phyloP scores from a whole-genome alignment of 92 coral and sea anemone genomes.

The Diadumene lineata region DNA sequence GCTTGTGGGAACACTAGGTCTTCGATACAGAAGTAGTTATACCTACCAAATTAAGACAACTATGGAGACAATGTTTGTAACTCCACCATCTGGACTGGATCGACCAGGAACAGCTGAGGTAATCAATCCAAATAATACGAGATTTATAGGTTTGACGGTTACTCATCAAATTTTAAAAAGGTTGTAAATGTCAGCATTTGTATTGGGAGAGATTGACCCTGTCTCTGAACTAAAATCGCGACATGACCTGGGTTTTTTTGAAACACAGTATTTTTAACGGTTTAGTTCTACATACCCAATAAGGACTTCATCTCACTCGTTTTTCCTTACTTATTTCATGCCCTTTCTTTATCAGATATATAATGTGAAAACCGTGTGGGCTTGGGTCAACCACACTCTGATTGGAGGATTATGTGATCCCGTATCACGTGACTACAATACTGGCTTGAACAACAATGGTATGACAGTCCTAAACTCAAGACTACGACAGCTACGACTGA shows the following conservation, averaged over 20 bases:
- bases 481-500: constrained; percentile 58
- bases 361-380: constrained; percentile 42
- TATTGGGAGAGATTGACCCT: no score
- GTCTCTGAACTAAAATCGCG: no score
- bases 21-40: constrained; percentile 58
- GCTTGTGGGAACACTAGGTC: constrained; percentile 48
- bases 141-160: no score
- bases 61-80: constrained; percentile 48
- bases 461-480: constrained; percentile 50
- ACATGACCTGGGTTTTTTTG: no score
- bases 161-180: no score
- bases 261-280: no score
- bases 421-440: constrained; percentile 23
- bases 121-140: no score
- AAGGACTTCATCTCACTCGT: no score
- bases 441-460: constrained; percentile 44
- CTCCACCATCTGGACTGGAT: constrained; percentile 25
- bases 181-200: no score
- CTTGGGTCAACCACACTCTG: constrained; percentile 58
- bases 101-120: constrained; percentile 18
- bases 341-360: constrained; percentile 50
- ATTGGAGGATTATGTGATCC: constrained; percentile 52
- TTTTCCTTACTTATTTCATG: no score
- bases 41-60: constrained; percentile 46
- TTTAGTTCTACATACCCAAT: no score